These are phyloP conservation scores for Melanaphis sacchari DNA, from an alignment of 1,140 invertebrate genomes.

Conservation along the genomic window DNA sequence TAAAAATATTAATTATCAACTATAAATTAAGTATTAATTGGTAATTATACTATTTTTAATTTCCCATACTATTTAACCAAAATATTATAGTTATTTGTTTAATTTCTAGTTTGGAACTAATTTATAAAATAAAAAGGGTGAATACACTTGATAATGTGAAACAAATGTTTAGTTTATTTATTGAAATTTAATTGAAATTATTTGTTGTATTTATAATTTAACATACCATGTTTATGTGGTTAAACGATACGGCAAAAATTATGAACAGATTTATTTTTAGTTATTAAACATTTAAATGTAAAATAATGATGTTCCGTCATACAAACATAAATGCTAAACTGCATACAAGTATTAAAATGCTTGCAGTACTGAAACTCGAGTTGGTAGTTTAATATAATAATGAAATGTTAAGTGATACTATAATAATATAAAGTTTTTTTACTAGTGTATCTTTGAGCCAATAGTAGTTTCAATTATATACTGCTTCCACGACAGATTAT, in stretches of 20 bases:
- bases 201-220: not conserved
- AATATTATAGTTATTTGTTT: not conserved
- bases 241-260: not conserved
- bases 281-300: not conserved
- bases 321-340: not conserved
- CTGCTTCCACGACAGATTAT: not conserved
- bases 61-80: too few species aligned
- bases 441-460: not conserved
- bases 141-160: too few species aligned
- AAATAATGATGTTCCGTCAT: not conserved
- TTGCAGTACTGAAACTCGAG: not conserved
- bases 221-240: not conserved
- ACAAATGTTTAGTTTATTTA: not conserved
- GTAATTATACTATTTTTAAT: too few species aligned
- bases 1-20: too few species aligned
- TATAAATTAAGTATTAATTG: too few species aligned
- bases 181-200: not conserved
- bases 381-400: not conserved
- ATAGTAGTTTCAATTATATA: slow-evolving; percentile 10
- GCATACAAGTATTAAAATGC: not conserved
- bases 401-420: not conserved
- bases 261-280: not conserved
- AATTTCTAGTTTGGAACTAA: not conserved
- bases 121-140: too few species aligned
- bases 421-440: not conserved